phyloP scores from a whole-genome alignment of 2,113 vertebrate species.

The Nesogale talazaci region DNA sequence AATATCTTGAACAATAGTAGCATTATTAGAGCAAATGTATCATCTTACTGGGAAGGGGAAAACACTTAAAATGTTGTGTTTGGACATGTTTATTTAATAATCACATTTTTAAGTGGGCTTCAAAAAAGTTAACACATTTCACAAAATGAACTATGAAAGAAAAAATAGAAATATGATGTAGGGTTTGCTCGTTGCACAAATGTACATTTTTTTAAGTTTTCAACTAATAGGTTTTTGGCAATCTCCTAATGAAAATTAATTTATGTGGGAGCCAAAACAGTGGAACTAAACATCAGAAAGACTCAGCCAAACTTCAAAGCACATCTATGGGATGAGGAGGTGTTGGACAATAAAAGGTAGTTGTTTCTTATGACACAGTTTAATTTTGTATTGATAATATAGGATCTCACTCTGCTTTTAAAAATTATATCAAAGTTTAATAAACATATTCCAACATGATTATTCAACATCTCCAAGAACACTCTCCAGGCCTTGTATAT shows the following conservation, averaged over 20 bases:
- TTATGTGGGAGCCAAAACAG: slow-evolving; percentile 31
- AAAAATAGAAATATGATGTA: slow-evolving; percentile 42
- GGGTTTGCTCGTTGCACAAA: background rate
- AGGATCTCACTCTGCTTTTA: slow-evolving; percentile 61
- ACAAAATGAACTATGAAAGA: slow-evolving; percentile 36
- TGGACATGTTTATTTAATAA: background rate
- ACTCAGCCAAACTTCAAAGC: slow-evolving; percentile 18
- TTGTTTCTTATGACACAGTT: slow-evolving; percentile 63
- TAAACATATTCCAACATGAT: slow-evolving; percentile 36
- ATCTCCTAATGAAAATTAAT: slow-evolving; percentile 44
- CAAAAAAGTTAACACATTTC: background rate
- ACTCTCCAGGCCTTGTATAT: background rate
- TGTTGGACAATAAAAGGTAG: slow-evolving; percentile 2
- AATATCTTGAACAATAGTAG: slow-evolving; percentile 42
- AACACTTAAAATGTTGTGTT: slow-evolving; percentile 1
- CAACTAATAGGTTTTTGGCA: background rate
- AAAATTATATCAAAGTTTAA: slow-evolving; percentile 61
- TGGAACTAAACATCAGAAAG: background rate
- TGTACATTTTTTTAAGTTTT: background rate
- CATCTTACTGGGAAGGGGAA: background rate
- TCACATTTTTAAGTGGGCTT: too few species aligned
- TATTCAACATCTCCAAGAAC: slow-evolving; percentile 30
- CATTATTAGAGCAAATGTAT: slow-evolving; percentile 28
- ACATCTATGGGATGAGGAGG: background rate
- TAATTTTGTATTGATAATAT: slow-evolving; percentile 34